phyloP scores from a whole-genome alignment of 1,140 invertebrate genomes.

The Diachasma alloeum region DNA sequence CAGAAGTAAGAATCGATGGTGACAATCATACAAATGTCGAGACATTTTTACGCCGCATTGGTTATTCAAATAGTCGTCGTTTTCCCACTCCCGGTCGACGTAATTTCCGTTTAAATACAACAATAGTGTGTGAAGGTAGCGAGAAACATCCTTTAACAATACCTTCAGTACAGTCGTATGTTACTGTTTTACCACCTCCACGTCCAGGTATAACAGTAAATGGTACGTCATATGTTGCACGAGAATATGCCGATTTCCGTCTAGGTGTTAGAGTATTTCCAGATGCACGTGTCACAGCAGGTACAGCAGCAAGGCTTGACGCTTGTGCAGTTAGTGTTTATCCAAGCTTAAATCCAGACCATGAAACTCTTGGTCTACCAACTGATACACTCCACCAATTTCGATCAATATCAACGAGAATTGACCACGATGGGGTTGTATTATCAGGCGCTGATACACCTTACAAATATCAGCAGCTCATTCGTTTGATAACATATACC shows the following conservation, averaged over 20 bases:
- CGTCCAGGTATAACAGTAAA: conserved; percentile 85
- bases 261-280: conserved; percentile 85
- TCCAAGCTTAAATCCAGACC: conserved; percentile 92
- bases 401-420: conserved; percentile 78
- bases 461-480: conserved; percentile 84
- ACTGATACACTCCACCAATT: conserved; percentile 75
- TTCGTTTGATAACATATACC: conserved; percentile 90
- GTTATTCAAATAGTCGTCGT: conserved; percentile 88
- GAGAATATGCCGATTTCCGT: conserved; percentile 87
- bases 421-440: conserved; percentile 84
- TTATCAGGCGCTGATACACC: conserved; percentile 86
- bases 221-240: conserved; percentile 81
- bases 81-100: conserved; percentile 92
- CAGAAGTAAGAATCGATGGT: conserved; percentile 90
- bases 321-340: conserved; percentile 92
- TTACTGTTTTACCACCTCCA: conserved; percentile 86
- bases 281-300: conserved; percentile 77
- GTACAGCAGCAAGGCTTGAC: conserved; percentile 74
- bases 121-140: conserved; percentile 71
- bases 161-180: conserved; percentile 80
- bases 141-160: conserved; percentile 61
- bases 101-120: conserved; percentile 84
- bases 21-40: conserved; percentile 90
- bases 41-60: conserved; percentile 84
- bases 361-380: conserved; percentile 85